Evolutionary conservation across 2,888 invertebrate genomes (phyloP).

Genomic region (Drosophila neoperkinsi): DNA sequence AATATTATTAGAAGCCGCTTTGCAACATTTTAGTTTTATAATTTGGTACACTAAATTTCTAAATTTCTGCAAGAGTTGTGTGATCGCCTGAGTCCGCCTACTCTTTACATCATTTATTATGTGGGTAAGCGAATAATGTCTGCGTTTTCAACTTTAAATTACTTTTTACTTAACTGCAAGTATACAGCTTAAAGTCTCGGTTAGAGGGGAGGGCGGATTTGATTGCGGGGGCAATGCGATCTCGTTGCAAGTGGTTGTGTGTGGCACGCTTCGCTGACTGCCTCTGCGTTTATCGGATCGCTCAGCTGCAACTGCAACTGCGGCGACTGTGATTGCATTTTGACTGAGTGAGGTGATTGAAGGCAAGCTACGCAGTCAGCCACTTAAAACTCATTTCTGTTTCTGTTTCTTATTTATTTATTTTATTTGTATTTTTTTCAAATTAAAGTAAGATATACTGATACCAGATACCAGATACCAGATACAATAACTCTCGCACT

Average conservation of each 20-base stretch:
- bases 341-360: constrained; percentile 30
- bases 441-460: constrained; percentile 3
- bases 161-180: constrained; percentile 48
- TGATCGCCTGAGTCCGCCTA: constrained; percentile 38
- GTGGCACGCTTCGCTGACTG: constrained; percentile 73
- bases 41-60: constrained; percentile 31
- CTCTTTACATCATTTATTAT: constrained; percentile 77
- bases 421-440: neutral
- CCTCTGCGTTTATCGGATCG: constrained; percentile 62
- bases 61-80: neutral
- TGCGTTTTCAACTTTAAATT: constrained; percentile 53
- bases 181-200: neutral
- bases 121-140: constrained; percentile 65
- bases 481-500: constrained; percentile 26
- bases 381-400: constrained; percentile 32
- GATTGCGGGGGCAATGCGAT: neutral
- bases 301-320: constrained; percentile 62
- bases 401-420: neutral
- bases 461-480: constrained; percentile 12
- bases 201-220: neutral
- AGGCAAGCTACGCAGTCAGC: constrained; percentile 27
- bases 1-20: constrained; percentile 45
- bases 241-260: constrained; percentile 41
- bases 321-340: constrained; percentile 42
- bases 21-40: constrained; percentile 32